Evolutionary conservation across 2,888 invertebrate species (phyloP), one percentile per base, ranked within the genome.

Genomic region (Agapetus fuscipes): DNA sequence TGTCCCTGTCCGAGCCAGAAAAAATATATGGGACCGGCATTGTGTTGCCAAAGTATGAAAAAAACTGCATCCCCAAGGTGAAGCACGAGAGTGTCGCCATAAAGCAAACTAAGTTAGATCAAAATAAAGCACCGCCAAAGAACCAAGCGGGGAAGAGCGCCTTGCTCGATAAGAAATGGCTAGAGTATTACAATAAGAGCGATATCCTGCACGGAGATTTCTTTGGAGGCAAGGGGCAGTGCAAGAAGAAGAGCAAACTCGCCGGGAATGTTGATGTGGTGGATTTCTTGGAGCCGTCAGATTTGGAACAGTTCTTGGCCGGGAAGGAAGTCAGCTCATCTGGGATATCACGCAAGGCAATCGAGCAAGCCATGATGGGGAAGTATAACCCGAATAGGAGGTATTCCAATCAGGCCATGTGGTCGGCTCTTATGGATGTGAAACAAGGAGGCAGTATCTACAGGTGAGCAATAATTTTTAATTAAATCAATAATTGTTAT

Each of bases 361-460:
- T 70, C 41, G 70, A 70, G 41, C 56, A 68, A 28, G 68, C 67
- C 0, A 69, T 70, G 70, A 68, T 69, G 69, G 70, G 70, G 0
- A 70, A 70, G 42, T 70, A 67, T 24, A 70, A 70, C 43, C 70
- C 70, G 12, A 70, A 70, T 30, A 52, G 70, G 27, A 53, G 70
- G 38, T 70, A 70, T 43, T 69, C 69, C 0, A 69, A 70, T 39
- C 67, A 72, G 40, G 71, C 72, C 0, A 66, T 74, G 61, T 73
- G 72, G 66, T 68, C 71, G 2, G 74, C 74, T 2, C 55, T 74
- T 1, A 72, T 74, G 72, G 73, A 73, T 42, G 74, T 74, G 0
- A 74, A 74, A 49, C 65, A 68, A 41, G 75, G 75, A 2, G 72
- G 74, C 2, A 75, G 74, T 53, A 75, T 76, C 48, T 74, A 75